These are phyloP conservation scores for Sarcophaga subvicina DNA, from an alignment of 2,888 invertebrate genomes.

Conservation along the genomic window DNA sequence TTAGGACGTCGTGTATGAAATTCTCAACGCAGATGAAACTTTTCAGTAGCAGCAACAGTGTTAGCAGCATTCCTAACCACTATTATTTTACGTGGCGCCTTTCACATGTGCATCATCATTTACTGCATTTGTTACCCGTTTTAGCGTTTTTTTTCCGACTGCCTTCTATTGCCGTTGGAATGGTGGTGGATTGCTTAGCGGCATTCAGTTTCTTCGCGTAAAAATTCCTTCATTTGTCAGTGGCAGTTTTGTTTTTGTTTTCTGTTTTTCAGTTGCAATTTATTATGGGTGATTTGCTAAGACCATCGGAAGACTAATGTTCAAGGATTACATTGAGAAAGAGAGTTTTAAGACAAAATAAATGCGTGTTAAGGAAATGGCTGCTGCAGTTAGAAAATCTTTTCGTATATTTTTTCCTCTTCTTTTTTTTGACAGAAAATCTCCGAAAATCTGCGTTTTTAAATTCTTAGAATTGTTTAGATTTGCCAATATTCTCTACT, in stretches of 20 bases:
- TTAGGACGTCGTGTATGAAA: neutral
- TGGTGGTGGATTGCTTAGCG: conserved; percentile 31
- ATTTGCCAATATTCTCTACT: no score
- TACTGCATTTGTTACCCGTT: conserved; percentile 9
- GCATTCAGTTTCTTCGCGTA: conserved; percentile 26
- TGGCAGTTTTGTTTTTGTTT: conserved; percentile 49
- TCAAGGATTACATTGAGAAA: conserved; percentile 73
- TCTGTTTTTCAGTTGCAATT: conserved; percentile 36
- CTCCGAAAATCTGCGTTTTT: no score
- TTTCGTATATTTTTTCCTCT: neutral
- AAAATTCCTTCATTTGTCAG: conserved; percentile 47
- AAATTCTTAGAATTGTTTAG: no score
- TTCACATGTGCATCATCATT: conserved; percentile 55
- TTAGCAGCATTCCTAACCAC: conserved; percentile 32
- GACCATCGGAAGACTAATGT: conserved; percentile 76
- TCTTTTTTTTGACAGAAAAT: neutral
- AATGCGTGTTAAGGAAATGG: conserved; percentile 71
- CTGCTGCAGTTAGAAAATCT: neutral
- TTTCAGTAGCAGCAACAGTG: conserved; percentile 36
- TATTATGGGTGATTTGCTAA: conserved; percentile 64
- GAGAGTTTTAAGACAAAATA: conserved; percentile 77
- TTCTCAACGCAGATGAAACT: conserved; percentile 12
- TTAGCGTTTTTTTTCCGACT: neutral
- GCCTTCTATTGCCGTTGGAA: neutral
- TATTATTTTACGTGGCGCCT: conserved; percentile 43